Evolutionary conservation across 1,140 invertebrate species (phyloP).

Genomic region (Drosophila grimshawi): DNA sequence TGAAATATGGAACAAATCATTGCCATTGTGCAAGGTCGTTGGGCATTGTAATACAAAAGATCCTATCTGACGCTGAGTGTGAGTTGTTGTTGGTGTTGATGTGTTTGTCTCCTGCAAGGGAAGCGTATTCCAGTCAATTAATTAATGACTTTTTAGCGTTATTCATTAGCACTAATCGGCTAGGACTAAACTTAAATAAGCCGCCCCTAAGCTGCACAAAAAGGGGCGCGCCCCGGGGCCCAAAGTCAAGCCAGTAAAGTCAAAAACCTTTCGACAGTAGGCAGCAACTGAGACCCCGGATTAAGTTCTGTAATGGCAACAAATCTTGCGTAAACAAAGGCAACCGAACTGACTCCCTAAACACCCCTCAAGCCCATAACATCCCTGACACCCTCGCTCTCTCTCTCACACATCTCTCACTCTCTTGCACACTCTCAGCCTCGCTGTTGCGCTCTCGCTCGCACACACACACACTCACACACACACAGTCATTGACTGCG

Average conservation of each 20-base stretch:
- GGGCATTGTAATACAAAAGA: constrained; percentile 29
- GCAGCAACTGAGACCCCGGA: constrained; percentile 64
- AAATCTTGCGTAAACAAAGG: constrained; percentile 83
- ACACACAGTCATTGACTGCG: constrained; percentile 5
- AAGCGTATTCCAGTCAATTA: constrained; percentile 61
- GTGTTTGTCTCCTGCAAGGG: constrained; percentile 51
- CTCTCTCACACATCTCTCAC: background rate
- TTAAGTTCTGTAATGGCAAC: constrained; percentile 76
- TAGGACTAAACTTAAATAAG: constrained; percentile 47
- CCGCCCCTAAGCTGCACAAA: constrained; percentile 36
- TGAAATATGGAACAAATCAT: constrained; percentile 52
- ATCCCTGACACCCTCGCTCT: constrained; percentile 29
- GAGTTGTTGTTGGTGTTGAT: constrained; percentile 5
- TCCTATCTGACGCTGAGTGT: constrained; percentile 20
- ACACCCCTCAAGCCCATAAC: constrained; percentile 18
- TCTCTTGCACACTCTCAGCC: background rate
- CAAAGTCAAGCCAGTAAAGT: constrained; percentile 57
- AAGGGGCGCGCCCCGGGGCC: constrained; percentile 33
- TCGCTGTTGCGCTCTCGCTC: constrained; percentile 3
- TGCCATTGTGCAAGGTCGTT: constrained; percentile 50
- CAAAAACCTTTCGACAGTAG: constrained; percentile 70
- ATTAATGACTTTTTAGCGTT: constrained; percentile 77
- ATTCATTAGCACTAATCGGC: constrained; percentile 77
- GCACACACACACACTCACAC: background rate
- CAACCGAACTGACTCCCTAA: constrained; percentile 51